These are phyloP conservation scores for Cololabis saira DNA, from an alignment of 2,113 vertebrate species.

Conservation along the genomic window DNA sequence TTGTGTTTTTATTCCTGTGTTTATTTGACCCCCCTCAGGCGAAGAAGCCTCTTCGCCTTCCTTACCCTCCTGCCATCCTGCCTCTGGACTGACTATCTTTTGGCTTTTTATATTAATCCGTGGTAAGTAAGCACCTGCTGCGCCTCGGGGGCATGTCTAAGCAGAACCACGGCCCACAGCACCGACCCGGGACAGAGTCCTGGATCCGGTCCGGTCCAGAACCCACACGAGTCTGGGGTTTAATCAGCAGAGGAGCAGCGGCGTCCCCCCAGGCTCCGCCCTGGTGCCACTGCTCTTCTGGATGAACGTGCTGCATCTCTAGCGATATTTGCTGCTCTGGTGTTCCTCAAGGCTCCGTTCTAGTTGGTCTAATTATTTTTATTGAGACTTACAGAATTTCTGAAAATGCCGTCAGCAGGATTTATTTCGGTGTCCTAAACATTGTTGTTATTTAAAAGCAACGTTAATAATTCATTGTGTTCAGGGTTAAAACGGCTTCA, in stretches of 20 bases:
- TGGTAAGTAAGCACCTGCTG: slow-evolving; percentile 92
- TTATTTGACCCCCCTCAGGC: slow-evolving; percentile 89
- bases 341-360: slow-evolving; percentile 5
- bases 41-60: slow-evolving; percentile 99
- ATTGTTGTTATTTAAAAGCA: too few species aligned
- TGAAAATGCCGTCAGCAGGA: too few species aligned
- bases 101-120: slow-evolving; percentile 99
- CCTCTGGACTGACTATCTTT: slow-evolving; percentile 99
- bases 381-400: too few species aligned
- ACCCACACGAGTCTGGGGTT: slow-evolving; percentile 37
- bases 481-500: too few species aligned
- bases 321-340: slow-evolving; percentile 2
- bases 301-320: too few species aligned
- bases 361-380: too few species aligned
- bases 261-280: slow-evolving; percentile 5
- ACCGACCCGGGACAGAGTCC: slow-evolving; percentile 51
- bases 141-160: slow-evolving; percentile 64
- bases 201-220: not conserved
- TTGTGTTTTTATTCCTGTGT: slow-evolving; percentile 42
- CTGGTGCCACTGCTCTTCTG: not conserved
- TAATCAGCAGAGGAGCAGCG: not conserved
- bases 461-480: too few species aligned
- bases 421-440: too few species aligned
- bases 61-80: slow-evolving; percentile 99
- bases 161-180: slow-evolving; percentile 53